Base-by-base conservation (phyloP, 2,888 invertebrate species). In the Margaritifera margaritifera region DNA sequence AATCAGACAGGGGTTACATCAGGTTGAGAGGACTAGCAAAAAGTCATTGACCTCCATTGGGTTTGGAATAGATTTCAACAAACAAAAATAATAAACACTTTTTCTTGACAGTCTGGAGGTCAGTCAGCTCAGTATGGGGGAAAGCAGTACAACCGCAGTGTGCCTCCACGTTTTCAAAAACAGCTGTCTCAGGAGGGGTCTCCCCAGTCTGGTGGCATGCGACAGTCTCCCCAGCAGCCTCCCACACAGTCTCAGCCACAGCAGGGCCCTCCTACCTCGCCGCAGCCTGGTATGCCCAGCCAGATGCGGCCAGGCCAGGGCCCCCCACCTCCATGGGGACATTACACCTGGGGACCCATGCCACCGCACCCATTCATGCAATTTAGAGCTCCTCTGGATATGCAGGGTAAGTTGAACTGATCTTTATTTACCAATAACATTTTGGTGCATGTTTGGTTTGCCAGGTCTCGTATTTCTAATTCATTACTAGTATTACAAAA, bases 61-160 rank as follows among this genome's bases (percentile, higher is more conserved):
- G n/a, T 55, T 55, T 1, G 8, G 11, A 55, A 15, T 6, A 55
- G 55, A 55, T 11, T 8, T 27, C 4, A 22, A 50, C 20, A 53
- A 22, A 51, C 24, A 52, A 62, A 52, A 18, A 51, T 27, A 8
- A 1, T 15, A 62, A 8, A 2, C 2, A 31, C 42, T 6, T 69
- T 19, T 52, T 67, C 68, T 18, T 69, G 75, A 73, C 72, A 71
- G 42, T 66, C 71, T 54, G 56, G 86, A 68, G 81, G 78, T 60
- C 70, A 65, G 11, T 67, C 73, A 64, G 69, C 66, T 52, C 52
- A 74, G 55, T 76, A 76, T 53, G 66, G 94, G 11, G 42, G 42
- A 42, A 93, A 94, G 83, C 93, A 93, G 78, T 95, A 95, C 90
- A 95, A 95, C 89, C 52, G 71, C 24, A 94, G 95, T 90, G 92